phyloP scores from a whole-genome alignment of 2,888 invertebrate genomes.

The Temnothorax ravouxi region DNA sequence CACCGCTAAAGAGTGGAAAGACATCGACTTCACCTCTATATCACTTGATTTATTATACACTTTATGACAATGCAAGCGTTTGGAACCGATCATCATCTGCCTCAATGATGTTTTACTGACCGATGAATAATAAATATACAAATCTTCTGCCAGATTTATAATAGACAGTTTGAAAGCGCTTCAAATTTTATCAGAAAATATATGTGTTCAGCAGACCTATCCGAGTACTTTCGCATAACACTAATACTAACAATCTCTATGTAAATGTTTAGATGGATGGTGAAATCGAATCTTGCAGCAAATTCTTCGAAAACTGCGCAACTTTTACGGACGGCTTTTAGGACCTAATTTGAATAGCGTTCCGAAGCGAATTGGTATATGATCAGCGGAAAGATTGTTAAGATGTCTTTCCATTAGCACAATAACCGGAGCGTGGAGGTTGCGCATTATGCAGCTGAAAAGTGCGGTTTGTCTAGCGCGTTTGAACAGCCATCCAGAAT shows the following conservation, averaged over 20 bases:
- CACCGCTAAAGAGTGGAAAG: constrained; percentile 5
- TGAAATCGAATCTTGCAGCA: neutral
- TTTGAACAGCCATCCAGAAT: constrained; percentile 74
- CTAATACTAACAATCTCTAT: neutral
- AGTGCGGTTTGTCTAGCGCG: constrained; percentile 50
- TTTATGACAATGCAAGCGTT: constrained; percentile 31
- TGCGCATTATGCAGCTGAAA: constrained; percentile 40
- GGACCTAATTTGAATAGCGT: neutral
- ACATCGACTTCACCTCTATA: neutral
- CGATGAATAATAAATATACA: neutral
- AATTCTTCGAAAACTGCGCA: constrained; percentile 10
- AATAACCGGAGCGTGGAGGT: constrained; percentile 38
- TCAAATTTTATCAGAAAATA: constrained; percentile 10
- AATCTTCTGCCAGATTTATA: constrained; percentile 27
- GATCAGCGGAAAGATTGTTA: constrained; percentile 15
- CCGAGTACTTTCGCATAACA: neutral
- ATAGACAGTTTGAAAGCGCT: neutral
- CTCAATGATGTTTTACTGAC: constrained; percentile 6
- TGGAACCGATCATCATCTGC: neutral
- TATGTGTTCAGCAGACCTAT: neutral
- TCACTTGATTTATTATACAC: constrained; percentile 24
- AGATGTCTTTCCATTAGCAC: constrained; percentile 32
- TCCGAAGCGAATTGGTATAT: neutral
- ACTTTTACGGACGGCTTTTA: constrained; percentile 5
- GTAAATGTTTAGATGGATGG: constrained; percentile 6